phyloP scores from a whole-genome alignment of 2,797 vertebrate genomes.

The Trematomus bernacchii region DNA sequence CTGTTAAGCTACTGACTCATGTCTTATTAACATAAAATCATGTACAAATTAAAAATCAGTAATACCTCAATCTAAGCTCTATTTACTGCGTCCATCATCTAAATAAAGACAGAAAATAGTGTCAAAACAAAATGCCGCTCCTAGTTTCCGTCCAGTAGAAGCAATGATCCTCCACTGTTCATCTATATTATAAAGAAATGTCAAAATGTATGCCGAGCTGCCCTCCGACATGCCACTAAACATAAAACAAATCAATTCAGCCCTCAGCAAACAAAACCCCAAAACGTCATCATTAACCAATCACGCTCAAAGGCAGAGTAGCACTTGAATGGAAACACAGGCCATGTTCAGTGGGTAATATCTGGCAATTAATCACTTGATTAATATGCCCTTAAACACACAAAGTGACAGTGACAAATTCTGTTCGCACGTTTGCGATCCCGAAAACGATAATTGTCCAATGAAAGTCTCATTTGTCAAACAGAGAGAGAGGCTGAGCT shows the following conservation, averaged over 20 bases:
- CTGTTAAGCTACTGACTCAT: background rate
- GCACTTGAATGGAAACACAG: constrained; percentile 91
- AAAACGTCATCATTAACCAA: constrained; percentile 92
- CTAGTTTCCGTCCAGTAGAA: background rate
- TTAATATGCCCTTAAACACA: constrained; percentile 98
- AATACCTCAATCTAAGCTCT: background rate
- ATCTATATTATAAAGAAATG: constrained; percentile 22
- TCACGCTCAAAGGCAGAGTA: constrained; percentile 90
- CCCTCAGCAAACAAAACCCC: constrained; percentile 50
- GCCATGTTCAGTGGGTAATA: constrained; percentile 93
- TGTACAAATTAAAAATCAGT: background rate
- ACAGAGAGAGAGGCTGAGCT: constrained; percentile 37
- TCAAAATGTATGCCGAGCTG: constrained; percentile 6
- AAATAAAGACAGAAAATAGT: background rate
- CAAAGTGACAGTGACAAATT: constrained; percentile 91
- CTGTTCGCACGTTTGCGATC: constrained; percentile 81
- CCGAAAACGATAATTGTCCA: constrained; percentile 87
- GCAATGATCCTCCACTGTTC: constrained; percentile 28
- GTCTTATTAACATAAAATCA: background rate
- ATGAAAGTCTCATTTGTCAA: constrained; percentile 86
- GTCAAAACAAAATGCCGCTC: background rate
- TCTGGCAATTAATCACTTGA: constrained; percentile 97
- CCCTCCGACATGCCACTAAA: constrained; percentile 35
- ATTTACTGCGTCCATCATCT: background rate
- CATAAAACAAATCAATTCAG: constrained; percentile 48